These are phyloP conservation scores for Orthonychiurus folsomi DNA, from an alignment of 2,888 invertebrate species.

Conservation along the genomic window DNA sequence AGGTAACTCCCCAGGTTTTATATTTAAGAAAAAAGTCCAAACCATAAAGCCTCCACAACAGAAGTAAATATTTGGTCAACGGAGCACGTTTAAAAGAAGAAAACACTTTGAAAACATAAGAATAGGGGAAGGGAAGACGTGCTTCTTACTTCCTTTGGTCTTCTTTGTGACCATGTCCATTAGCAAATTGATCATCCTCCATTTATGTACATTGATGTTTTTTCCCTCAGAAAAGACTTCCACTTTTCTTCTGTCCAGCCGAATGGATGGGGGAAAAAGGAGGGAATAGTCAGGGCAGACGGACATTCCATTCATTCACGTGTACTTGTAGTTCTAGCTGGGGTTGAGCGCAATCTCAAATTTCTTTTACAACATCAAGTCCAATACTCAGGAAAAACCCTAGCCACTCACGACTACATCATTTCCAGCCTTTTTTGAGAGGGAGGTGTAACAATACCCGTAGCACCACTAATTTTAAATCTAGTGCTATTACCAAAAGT, in stretches of 20 bases:
- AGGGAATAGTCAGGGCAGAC: not conserved
- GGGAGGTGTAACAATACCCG: too few species aligned
- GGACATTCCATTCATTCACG: not conserved
- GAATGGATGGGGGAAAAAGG: not conserved
- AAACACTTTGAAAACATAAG: not conserved
- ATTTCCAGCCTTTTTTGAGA: too few species aligned
- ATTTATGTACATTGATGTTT: not conserved
- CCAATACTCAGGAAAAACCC: too few species aligned
- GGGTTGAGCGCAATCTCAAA: too few species aligned
- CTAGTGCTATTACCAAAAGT: too few species aligned
- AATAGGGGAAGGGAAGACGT: not conserved
- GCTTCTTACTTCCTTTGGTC: not conserved
- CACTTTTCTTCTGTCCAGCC: not conserved
- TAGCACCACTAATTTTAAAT: too few species aligned
- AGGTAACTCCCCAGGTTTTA: too few species aligned
- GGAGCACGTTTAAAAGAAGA: not conserved
- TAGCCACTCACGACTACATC: too few species aligned
- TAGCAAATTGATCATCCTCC: conserved; percentile 1
- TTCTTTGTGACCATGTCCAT: not conserved
- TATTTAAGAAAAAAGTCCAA: not conserved
- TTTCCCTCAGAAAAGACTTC: not conserved
- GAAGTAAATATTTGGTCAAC: not conserved
- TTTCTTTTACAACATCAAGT: too few species aligned
- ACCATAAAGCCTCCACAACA: not conserved
- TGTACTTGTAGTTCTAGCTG: too few species aligned